Evolutionary conservation across 2,113 vertebrate species (phyloP), one percentile per base, ranked within the genome.

Genomic region (Gymnarchus niloticus): DNA sequence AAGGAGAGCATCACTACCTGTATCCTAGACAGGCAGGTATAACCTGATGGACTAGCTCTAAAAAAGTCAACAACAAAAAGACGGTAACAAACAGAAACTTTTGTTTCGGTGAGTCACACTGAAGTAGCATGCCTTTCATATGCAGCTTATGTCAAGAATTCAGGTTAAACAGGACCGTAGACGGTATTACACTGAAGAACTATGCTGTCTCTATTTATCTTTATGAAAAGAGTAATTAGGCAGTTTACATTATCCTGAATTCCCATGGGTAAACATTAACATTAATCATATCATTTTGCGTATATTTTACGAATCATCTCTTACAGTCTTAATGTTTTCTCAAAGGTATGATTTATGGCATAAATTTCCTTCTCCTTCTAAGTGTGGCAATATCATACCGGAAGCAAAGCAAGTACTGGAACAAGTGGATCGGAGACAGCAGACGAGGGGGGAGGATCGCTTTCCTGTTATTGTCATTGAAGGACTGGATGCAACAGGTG

Each of bases 401-500:
- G 96, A 97, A 92, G 95, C 96, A 0, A 89, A 14, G 82, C 92
- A 91, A 0, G 91, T 97, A 1, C 93, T 97, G 37, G 87, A 95
- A 46, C 84, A 95, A 48, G 88, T 96, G 56, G 93, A 95, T 83
- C 89, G 91, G 65, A 91, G 92, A 80, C 88, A 89, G 0, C 78
- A 91, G 82, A 84, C 90, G 37, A 87, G 89, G 90, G 59, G 83
- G 83, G 95, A 93, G 57, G 94, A 95, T 69, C 3, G n/a, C 23
- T 96, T 95, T 90, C 97, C 96, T 0, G 92, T 98, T 51, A 93
- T 98, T 83, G 96, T 94, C 87, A 93, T 97, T n/a, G 98, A 99
- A 83, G 98, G 97, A 12, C 92, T 99, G 91, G 97, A 99, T 90
- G 97, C 97, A 90, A 99, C 98, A 83, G 98, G 98, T 99, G 89